Percentiles rank a stretch among this genome's conserved stretches.
Evolutionary conservation across 2,888 invertebrate species (phyloP).

Genomic region (Philhelius pedissequus): DNA sequence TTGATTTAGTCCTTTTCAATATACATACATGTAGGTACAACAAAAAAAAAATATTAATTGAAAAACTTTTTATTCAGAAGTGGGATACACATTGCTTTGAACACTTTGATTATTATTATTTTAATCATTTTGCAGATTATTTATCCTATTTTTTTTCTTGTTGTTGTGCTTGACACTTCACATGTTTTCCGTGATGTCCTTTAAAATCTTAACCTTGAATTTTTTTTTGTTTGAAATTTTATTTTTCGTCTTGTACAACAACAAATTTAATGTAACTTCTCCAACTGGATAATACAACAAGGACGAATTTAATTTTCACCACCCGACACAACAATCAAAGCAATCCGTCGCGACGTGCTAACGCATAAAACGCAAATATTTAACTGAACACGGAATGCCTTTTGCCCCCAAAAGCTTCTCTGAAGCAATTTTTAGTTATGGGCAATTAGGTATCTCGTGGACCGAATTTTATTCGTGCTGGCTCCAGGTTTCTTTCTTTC

Average conservation of each 20-base stretch:
- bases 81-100: background rate
- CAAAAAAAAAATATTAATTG: background rate
- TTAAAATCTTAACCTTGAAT: background rate
- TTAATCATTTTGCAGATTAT: constrained; percentile 7
- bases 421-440: constrained; percentile 52
- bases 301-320: background rate
- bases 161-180: background rate
- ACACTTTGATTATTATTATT: background rate
- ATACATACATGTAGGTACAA: too few species aligned
- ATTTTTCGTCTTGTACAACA: background rate
- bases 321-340: constrained; percentile 2
- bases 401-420: constrained; percentile 55
- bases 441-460: constrained; percentile 61
- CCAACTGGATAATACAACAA: background rate
- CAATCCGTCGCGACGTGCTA: constrained; percentile 62
- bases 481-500: constrained; percentile 28
- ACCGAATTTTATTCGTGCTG: constrained; percentile 43
- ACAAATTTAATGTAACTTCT: background rate
- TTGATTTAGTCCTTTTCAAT: background rate
- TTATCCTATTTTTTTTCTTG: background rate
- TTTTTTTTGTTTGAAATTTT: background rate
- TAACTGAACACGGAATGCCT: constrained; percentile 50
- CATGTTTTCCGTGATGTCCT: background rate
- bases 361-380: constrained; percentile 64
- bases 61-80: background rate